Conservation (phyloP, 2,797 vertebrate species). For the Jordanella pulchra region DNA sequence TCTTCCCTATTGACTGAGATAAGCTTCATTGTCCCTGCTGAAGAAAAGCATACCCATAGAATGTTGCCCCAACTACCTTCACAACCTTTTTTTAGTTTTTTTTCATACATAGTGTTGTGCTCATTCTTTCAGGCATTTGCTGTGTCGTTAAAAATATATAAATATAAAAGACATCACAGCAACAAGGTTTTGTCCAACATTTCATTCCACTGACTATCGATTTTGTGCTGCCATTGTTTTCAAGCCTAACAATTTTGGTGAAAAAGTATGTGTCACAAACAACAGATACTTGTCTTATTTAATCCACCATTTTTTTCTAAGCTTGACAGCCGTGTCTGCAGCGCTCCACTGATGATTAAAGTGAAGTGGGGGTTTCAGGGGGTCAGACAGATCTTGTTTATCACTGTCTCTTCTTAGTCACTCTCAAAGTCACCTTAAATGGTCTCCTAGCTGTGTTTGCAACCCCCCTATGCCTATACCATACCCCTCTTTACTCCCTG, state of each 20-base stretch:
- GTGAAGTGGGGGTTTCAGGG: slow-evolving; percentile 42
- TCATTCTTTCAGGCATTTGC: too few species aligned
- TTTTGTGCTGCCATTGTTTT: slow-evolving; percentile 14
- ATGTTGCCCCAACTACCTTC: not conserved
- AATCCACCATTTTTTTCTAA: slow-evolving; percentile 1
- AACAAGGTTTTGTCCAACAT: slow-evolving; percentile 2
- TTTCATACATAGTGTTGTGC: not conserved
- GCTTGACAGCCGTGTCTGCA: slow-evolving; percentile 42
- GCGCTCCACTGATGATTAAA: slow-evolving; percentile 50
- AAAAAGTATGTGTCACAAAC: not conserved
- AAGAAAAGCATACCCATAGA: not conserved
- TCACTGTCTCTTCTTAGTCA: slow-evolving; percentile 57
- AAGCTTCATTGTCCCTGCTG: not conserved
- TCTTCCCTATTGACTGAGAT: not conserved
- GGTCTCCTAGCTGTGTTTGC: slow-evolving; percentile 42
- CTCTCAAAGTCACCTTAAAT: slow-evolving; percentile 70
- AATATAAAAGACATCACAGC: slow-evolving; percentile 18
- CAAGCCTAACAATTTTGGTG: not conserved
- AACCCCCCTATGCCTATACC: slow-evolving; percentile 21
- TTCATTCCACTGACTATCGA: slow-evolving; percentile 25
- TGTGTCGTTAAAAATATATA: not conserved
- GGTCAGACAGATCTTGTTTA: slow-evolving; percentile 61
- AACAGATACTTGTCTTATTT: not conserved
- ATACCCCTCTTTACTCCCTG: slow-evolving; percentile 6
- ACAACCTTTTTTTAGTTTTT: not conserved